These are phyloP conservation scores for Lasioglossum marginatum DNA, from an alignment of 2,888 invertebrate species.

Conservation along the genomic window DNA sequence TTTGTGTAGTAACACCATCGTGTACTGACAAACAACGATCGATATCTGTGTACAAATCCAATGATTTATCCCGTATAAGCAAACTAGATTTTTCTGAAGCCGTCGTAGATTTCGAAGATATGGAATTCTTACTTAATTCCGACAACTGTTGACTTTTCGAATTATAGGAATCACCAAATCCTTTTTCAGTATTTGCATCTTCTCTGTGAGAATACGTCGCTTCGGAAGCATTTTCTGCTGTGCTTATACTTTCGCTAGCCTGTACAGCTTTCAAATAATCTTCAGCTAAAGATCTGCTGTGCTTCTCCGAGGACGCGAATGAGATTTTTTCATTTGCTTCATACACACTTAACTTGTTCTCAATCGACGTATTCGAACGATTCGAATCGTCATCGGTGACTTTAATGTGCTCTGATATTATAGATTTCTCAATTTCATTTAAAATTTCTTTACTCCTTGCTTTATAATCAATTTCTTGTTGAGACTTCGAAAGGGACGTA, in stretches of 20 bases:
- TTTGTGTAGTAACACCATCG: background rate
- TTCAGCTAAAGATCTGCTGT: conserved; percentile 74
- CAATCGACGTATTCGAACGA: conserved; percentile 40
- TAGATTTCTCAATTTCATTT: conserved; percentile 80
- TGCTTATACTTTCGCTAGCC: conserved; percentile 37
- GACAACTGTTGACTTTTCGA: conserved; percentile 4
- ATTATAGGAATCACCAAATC: background rate
- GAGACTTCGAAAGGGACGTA: conserved; percentile 43
- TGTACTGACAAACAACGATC: conserved; percentile 21
- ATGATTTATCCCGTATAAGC: conserved; percentile 21
- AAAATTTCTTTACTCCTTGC: conserved; percentile 79
- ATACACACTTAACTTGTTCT: conserved; percentile 32
- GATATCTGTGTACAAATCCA: conserved; percentile 11
- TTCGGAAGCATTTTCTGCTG: conserved; percentile 23
- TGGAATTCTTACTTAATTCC: conserved; percentile 8
- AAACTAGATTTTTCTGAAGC: conserved; percentile 23
- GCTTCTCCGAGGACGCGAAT: conserved; percentile 69
- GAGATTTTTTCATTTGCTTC: conserved; percentile 71
- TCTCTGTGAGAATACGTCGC: background rate
- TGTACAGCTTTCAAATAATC: conserved; percentile 67
- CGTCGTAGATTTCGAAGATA: background rate
- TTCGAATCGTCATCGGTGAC: conserved; percentile 55
- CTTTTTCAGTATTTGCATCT: conserved; percentile 20
- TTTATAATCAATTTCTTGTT: conserved; percentile 77
- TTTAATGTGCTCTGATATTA: conserved; percentile 77